These are phyloP conservation scores for Palythoa grandiflora DNA, from an alignment of 92 coral and sea anemone species.

Conservation along the genomic window DNA sequence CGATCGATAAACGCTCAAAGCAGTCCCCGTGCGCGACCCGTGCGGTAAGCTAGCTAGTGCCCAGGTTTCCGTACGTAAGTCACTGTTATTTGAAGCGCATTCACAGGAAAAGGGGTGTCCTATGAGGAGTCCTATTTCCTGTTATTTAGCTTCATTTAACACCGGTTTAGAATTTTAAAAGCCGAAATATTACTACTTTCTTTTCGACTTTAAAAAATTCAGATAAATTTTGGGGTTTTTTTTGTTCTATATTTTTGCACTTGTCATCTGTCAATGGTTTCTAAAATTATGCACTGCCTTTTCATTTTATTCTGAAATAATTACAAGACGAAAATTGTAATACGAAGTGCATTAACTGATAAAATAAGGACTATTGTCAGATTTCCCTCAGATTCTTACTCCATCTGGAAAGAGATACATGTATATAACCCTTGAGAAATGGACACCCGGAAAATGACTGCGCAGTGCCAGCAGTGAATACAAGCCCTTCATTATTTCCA, in stretches of 20 bases:
- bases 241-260: constrained; percentile 10
- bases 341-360: not conserved
- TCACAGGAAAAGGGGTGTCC: not conserved
- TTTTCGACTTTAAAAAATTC: not conserved
- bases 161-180: constrained; percentile 5
- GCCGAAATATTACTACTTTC: constrained; percentile 1
- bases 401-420: not conserved
- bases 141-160: constrained; percentile 4
- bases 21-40: not conserved
- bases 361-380: not conserved
- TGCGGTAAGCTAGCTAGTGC: constrained; percentile 2
- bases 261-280: constrained; percentile 12
- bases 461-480: constrained; percentile 9
- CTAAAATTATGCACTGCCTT: not conserved
- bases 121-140: constrained; percentile 1
- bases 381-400: not conserved
- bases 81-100: not conserved
- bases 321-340: not conserved
- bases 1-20: not conserved
- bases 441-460: constrained; percentile 9
- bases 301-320: not conserved
- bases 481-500: not conserved
- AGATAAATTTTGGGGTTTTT: not conserved
- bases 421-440: constrained; percentile 2
- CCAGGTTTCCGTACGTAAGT: constrained; percentile 3